Percentiles rank a stretch among this genome's conserved stretches.
phyloP scores from a whole-genome alignment of 2,797 vertebrate species.

The Pampus argenteus region DNA sequence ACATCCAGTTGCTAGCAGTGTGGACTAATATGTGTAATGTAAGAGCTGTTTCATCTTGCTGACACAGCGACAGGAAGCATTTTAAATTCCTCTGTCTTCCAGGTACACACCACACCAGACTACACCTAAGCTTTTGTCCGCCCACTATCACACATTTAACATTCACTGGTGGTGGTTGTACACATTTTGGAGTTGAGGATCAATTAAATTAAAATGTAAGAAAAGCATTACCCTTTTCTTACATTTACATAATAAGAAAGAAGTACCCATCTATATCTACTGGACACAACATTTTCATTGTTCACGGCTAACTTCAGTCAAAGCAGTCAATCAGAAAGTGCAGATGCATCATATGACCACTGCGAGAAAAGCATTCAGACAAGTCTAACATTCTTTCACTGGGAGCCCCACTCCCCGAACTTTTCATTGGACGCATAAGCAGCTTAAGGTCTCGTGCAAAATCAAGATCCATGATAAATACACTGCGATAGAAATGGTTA shows the following conservation, averaged over 20 bases:
- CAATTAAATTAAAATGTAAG: neutral
- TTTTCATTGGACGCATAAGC: conserved; percentile 72
- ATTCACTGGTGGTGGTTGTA: neutral
- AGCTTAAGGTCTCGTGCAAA: conserved; percentile 71
- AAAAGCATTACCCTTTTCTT: neutral
- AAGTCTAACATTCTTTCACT: conserved; percentile 75
- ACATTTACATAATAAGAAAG: conserved; percentile 6
- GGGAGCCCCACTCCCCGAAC: conserved; percentile 49
- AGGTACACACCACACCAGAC: conserved; percentile 2
- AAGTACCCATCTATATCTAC: neutral
- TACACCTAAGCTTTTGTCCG: conserved; percentile 1
- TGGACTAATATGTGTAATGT: conserved; percentile 18
- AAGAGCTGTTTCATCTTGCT: conserved; percentile 31
- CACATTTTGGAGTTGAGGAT: neutral
- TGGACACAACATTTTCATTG: conserved; percentile 23
- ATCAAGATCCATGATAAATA: conserved; percentile 57
- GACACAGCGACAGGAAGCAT: conserved; percentile 62
- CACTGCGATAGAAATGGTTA: conserved; percentile 36
- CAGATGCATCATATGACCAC: conserved; percentile 80
- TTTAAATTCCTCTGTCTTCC: conserved; percentile 25
- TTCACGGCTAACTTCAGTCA: conserved; percentile 31
- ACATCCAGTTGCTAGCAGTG: neutral
- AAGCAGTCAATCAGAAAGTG: conserved; percentile 38
- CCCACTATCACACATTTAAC: neutral
- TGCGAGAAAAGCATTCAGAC: conserved; percentile 56